Evolutionary conservation across 1,140 invertebrate species (phyloP).

Genomic region (Callitettix versicolor): DNA sequence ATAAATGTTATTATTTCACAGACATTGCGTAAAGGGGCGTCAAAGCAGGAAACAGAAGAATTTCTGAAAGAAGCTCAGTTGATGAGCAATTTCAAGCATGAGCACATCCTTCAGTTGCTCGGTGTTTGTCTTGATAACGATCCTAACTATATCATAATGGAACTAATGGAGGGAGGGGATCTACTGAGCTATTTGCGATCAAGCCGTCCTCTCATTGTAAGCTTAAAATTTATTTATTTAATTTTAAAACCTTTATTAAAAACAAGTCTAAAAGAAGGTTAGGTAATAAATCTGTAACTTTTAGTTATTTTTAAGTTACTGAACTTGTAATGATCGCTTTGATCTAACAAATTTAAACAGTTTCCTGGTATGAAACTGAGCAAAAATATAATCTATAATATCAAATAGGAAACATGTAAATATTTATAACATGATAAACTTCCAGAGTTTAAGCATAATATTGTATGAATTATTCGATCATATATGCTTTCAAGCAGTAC

Average conservation of each 20-base stretch:
- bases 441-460: too few species aligned
- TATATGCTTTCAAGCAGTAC: too few species aligned
- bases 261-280: not conserved
- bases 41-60: conserved; percentile 78
- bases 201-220: conserved; percentile 56
- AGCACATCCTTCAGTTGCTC: conserved; percentile 83
- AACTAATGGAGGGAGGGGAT: conserved; percentile 95
- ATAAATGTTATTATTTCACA: conserved; percentile 34
- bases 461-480: too few species aligned
- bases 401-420: too few species aligned
- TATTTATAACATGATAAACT: too few species aligned
- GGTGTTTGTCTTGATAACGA: conserved; percentile 92
- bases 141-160: conserved; percentile 85
- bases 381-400: too few species aligned
- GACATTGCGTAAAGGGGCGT: conserved; percentile 87
- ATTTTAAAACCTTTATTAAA: not conserved
- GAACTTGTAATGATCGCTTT: too few species aligned
- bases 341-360: too few species aligned
- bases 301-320: too few species aligned
- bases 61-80: conserved; percentile 93
- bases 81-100: conserved; percentile 95
- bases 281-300: too few species aligned
- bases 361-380: too few species aligned
- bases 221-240: conserved; percentile 23
- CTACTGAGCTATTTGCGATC: conserved; percentile 77